phyloP scores from a whole-genome alignment of 2,888 invertebrate species.

The Argyresthia albistria region DNA sequence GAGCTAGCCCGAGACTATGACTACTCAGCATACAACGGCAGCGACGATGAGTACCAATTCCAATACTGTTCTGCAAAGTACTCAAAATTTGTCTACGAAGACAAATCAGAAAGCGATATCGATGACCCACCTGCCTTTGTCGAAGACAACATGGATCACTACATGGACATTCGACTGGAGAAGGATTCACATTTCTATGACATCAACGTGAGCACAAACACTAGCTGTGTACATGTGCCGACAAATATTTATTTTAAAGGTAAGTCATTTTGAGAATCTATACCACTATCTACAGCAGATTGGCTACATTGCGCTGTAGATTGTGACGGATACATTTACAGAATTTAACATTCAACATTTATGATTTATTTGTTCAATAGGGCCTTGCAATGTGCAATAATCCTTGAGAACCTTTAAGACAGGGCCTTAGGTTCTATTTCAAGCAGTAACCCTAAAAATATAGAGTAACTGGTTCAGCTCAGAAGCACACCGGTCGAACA shows the following conservation, averaged over 20 bases:
- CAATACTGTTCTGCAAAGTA: conserved; percentile 89
- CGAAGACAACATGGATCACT: conserved; percentile 38
- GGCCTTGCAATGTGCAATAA: no score
- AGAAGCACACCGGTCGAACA: no score
- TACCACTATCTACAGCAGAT: no score
- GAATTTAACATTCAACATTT: no score
- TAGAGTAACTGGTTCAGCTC: no score
- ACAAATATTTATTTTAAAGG: conserved; percentile 92
- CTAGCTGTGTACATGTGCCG: conserved; percentile 93
- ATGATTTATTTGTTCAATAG: no score
- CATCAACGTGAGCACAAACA: conserved; percentile 82
- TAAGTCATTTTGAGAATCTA: conserved; percentile 34
- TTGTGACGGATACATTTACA: no score
- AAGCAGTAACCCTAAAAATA: no score
- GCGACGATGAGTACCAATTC: conserved; percentile 39
- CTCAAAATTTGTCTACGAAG: conserved; percentile 60
- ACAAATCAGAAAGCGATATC: conserved; percentile 14
- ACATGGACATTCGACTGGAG: conserved; percentile 73
- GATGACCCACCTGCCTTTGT: conserved; percentile 36
- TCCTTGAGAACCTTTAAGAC: no score
- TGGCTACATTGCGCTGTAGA: no score
- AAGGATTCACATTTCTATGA: conserved; percentile 89
- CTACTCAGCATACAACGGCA: conserved; percentile 40
- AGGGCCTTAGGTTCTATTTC: no score
- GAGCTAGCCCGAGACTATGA: conserved; percentile 75